Conservation (phyloP, 2,888 invertebrate genomes). For the Himalopsyche tibetana region DNA sequence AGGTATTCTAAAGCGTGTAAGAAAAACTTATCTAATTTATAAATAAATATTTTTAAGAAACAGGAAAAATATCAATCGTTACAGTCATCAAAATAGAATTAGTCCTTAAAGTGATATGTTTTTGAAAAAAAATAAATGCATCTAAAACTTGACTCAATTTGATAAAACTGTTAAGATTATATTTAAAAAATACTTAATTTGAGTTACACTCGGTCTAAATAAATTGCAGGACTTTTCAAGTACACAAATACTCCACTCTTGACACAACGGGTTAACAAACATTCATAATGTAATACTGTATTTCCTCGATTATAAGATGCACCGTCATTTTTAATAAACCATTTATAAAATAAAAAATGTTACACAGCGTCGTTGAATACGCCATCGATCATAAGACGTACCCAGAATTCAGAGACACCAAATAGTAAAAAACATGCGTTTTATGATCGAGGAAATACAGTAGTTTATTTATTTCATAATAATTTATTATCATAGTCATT, state of each 20-base stretch:
- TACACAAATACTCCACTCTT: not conserved
- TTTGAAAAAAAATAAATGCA: constrained; percentile 2
- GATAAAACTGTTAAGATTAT: not conserved
- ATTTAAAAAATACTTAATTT: constrained; percentile 19
- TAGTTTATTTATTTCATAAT: not conserved
- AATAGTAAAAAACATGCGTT: too few relatives aligned
- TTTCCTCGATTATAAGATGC: not conserved
- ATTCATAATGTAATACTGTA: not conserved
- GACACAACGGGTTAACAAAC: not conserved
- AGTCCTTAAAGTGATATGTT: not conserved
- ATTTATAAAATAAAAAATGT: too few relatives aligned
- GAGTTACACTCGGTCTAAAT: constrained; percentile 2
- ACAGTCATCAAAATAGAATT: not conserved
- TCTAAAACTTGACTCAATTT: not conserved
- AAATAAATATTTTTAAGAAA: not conserved
- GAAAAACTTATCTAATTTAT: not conserved
- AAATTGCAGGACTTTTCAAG: not conserved
- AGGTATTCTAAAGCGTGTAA: not conserved
- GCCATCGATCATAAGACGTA: too few relatives aligned
- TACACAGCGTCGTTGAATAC: too few relatives aligned
- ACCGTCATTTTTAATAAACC: too few relatives aligned
- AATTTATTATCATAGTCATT: constrained; percentile 35
- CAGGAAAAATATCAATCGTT: not conserved
- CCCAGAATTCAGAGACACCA: too few relatives aligned
- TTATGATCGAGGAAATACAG: too few relatives aligned